Evolutionary conservation across 2,797 vertebrate species (phyloP), one percentile per base, ranked within the genome.

Genomic region (Hippoglossus hippoglossus): DNA sequence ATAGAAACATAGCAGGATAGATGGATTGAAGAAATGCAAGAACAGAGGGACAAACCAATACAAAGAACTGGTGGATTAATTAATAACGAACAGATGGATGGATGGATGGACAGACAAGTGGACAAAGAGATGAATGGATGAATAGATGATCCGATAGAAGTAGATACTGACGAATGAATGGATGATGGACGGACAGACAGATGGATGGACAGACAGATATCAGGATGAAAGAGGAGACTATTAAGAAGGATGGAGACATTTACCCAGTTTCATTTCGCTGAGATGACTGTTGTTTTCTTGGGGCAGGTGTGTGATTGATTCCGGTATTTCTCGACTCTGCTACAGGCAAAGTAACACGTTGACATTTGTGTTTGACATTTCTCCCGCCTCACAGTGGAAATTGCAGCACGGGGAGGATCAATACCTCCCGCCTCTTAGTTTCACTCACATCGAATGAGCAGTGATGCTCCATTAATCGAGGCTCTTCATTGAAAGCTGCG

Each of bases 281-380:
- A 50, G 34, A 60, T 67, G 5, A 16, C 34, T 63, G 69, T 67
- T 81, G 75, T 81, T 79, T 80, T 75, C 58, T 75, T 50, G 13
- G 4, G n/a, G 19, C 59, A 49, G 26, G 63, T 47, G 73, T 73
- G 21, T 26, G 16, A 83, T 83, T 15, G 70, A 81, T 80, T 47
- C 2, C 53, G 56, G 51, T 69, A 57, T 74, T 79, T 85, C 67
- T 62, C 28, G 24, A 79, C 81, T 41, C 51, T 70, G 60, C 71
- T 58, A 61, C 50, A 57, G 71, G 72, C 71, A 76, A 84, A 84
- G 72, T 71, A 77, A 80, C 75, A 79, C 34, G 7, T 21, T 84
- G 87, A 88, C 82, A 86, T 91, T 89, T 91, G 75, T 83, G 61
- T 67, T 57, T 85, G 80, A 85, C 67, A 85, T 87, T 79, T 90